A percentile compares a stretch with the other conserved stretches of the same genome.
Evolutionary conservation across 2,888 invertebrate genomes (phyloP).

Genomic region (Parasteatoda lunata): DNA sequence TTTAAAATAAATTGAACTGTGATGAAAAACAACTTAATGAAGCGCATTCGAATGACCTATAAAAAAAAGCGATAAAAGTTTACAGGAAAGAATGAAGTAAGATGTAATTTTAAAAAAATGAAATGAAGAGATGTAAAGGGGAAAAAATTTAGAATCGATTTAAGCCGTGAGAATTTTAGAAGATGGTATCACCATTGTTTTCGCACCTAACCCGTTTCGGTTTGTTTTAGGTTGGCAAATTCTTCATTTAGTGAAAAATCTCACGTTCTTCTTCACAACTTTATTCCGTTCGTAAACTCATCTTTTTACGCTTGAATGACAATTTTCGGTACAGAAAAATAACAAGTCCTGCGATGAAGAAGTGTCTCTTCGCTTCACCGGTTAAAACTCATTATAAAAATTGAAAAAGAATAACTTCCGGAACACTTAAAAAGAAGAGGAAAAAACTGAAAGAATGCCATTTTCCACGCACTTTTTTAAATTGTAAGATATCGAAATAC

Average conservation of each 20-base stretch:
- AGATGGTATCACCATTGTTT: no score
- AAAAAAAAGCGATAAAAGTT: no score
- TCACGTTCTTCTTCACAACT: not conserved
- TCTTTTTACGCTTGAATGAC: not conserved
- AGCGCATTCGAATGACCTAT: no score
- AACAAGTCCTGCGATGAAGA: not conserved
- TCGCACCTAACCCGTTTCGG: no score
- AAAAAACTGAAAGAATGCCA: not conserved
- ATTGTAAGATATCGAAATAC: not conserved
- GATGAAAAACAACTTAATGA: no score
- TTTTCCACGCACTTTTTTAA: not conserved
- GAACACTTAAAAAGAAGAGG: not conserved
- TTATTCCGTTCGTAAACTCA: not conserved
- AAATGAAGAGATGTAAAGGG: no score
- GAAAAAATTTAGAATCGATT: no score
- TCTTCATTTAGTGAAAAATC: not conserved
- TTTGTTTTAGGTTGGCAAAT: no score
- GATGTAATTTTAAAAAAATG: no score
- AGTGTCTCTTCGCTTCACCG: constrained; percentile 7
- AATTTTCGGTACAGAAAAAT: not conserved
- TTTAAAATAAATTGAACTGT: no score
- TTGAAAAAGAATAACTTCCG: constrained; percentile 9
- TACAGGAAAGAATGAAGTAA: no score
- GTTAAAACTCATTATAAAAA: constrained; percentile 4
- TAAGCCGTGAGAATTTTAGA: no score